Evolutionary conservation across 1,140 invertebrate genomes (phyloP), one percentile per base, ranked within the genome.

Genomic region (Drosophila novamexicana): DNA sequence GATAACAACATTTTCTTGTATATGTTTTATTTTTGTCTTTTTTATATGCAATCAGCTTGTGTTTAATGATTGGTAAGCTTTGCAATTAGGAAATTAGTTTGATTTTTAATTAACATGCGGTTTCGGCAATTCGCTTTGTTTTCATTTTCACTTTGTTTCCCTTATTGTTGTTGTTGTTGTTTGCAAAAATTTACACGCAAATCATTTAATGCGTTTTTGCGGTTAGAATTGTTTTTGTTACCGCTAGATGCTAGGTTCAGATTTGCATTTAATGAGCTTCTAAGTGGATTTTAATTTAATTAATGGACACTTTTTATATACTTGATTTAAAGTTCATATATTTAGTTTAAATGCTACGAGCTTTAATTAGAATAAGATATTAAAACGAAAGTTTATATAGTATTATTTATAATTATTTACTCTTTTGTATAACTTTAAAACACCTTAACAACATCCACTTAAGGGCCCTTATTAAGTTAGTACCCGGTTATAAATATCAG

Each of bases 91-190:
- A 89, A 89, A 89, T 89, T 89, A 89, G 84, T 89, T 89, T 89
- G 84, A 89, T 89, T 89, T 89, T 89, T 89, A 89, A 89, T 89
- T 89, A 89, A 89, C 84, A 89, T 89, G 84, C 84, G 84, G 84
- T 89, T 81, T 77, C 52, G 68, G 68, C 49, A 37, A 58, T 77
- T 54, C 67, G 56, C 63, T 81, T 57, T 82, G 74, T 78, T 85
- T 75, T 63, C 44, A 50, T 73, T 78, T 79, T 47, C 56, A 58
- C 67, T 62, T 57, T 36, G 40, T 37, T 47, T 29, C 16, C 47
- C 12, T 58, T 50, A 45, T 50, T 61, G 52, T 65, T 18, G 69
- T 76, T 61, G 57, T 81, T 84, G 22, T 53, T 69, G 66, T 65
- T 81, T 75, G 77, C 68, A 54, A 61, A 81, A 86, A 72, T 85